Evolutionary conservation across 1,140 invertebrate species (phyloP).

Genomic region (Penaeus indicus): DNA sequence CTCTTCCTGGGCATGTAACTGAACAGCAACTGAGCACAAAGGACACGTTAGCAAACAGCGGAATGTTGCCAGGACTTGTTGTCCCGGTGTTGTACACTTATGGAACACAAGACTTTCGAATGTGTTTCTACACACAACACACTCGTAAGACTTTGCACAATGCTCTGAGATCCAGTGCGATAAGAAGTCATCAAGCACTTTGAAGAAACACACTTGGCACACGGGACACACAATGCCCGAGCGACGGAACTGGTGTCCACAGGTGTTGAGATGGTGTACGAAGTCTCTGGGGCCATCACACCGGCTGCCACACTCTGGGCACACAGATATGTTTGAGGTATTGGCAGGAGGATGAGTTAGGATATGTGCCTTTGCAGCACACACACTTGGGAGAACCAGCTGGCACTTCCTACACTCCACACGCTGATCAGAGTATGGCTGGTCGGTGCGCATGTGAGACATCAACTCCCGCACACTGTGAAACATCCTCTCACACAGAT

Average conservation of each 20-base stretch:
- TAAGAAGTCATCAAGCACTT: conserved; percentile 62
- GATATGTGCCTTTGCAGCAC: conserved; percentile 66
- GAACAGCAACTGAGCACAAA: conserved; percentile 54
- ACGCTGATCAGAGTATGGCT: conserved; percentile 62
- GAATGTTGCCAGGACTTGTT: conserved; percentile 64
- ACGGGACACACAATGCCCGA: conserved; percentile 62
- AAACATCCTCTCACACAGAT: conserved; percentile 65
- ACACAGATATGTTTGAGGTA: conserved; percentile 65
- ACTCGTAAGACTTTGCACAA: conserved; percentile 65
- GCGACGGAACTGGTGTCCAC: conserved; percentile 64
- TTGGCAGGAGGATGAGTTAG: conserved; percentile 65
- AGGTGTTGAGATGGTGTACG: conserved; percentile 66
- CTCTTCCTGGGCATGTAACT: conserved; percentile 64
- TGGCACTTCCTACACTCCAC: conserved; percentile 65
- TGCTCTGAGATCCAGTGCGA: conserved; percentile 65
- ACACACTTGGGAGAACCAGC: conserved; percentile 64
- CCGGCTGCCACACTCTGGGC: conserved; percentile 64
- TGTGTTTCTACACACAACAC: conserved; percentile 58
- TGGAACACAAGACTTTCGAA: conserved; percentile 66
- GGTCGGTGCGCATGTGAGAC: conserved; percentile 65
- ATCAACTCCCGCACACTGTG: conserved; percentile 65
- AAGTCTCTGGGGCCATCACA: conserved; percentile 65
- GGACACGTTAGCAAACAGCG: conserved; percentile 63
- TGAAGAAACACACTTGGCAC: conserved; percentile 65
- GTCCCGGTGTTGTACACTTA: conserved; percentile 63